Evolutionary conservation across 35 echinoderm and acorn worm species (phyloP).

Genomic region (Heliocidaris erythrogramma): DNA sequence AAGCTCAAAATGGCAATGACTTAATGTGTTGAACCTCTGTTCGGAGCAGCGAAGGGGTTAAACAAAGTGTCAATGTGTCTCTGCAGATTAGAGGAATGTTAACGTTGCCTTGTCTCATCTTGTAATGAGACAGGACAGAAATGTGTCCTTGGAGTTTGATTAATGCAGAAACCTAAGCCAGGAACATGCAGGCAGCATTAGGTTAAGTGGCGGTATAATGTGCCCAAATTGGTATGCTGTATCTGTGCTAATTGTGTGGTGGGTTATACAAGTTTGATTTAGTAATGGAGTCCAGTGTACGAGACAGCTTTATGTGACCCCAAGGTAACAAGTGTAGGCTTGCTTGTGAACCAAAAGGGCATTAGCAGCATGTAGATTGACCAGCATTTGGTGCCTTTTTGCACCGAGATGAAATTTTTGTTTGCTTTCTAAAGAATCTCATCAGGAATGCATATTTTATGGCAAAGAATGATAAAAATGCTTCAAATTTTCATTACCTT

Average conservation of each 20-base stretch:
- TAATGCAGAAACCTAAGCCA: background rate
- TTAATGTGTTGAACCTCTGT: background rate
- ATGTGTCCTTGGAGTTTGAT: slow-evolving; percentile 16
- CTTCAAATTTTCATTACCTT: too few species aligned
- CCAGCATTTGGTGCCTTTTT: background rate
- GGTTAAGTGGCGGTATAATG: slow-evolving; percentile 2
- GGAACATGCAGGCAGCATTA: slow-evolving; percentile 15
- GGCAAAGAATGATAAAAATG: too few species aligned
- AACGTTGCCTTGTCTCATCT: background rate
- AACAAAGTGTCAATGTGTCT: background rate
- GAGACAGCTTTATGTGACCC: background rate
- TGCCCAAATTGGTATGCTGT: background rate
- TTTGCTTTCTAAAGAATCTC: too few species aligned
- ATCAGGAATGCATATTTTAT: too few species aligned
- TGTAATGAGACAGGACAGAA: slow-evolving; percentile 16
- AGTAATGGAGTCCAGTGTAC: background rate
- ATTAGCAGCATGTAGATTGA: background rate
- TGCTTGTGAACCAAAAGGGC: background rate
- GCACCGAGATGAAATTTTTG: background rate
- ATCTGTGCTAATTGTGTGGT: slow-evolving; percentile 16
- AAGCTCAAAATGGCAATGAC: background rate
- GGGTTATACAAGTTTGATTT: background rate
- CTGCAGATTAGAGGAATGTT: background rate
- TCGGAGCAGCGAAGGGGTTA: background rate
- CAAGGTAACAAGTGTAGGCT: background rate